These are phyloP conservation scores for Spisula subtruncata DNA, from an alignment of 2,888 invertebrate species.

Conservation along the genomic window DNA sequence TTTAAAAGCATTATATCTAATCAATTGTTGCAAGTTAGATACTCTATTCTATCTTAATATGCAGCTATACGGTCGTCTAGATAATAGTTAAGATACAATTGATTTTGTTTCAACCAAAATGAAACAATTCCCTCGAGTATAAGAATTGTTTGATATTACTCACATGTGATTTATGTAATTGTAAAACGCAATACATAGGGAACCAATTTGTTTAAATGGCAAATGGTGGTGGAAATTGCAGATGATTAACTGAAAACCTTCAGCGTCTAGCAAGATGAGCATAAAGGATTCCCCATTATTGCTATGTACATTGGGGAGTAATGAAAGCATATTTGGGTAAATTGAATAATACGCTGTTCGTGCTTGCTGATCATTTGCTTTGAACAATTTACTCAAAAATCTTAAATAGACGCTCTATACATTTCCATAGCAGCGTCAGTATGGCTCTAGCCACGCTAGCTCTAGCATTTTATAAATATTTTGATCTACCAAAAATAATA, in stretches of 20 bases:
- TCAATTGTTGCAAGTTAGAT: background rate
- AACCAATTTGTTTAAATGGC: conserved; percentile 31
- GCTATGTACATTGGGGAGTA: background rate
- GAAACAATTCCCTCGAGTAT: background rate
- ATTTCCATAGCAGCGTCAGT: background rate
- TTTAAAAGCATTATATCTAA: background rate
- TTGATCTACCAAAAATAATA: background rate
- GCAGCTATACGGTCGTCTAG: background rate
- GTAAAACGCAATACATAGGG: conserved; percentile 20
- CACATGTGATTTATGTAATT: conserved; percentile 28
- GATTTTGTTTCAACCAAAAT: conserved; percentile 23
- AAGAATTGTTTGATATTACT: conserved; percentile 5
- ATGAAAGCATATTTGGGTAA: background rate
- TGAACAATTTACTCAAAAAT: background rate
- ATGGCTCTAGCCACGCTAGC: background rate
- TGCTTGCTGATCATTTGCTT: background rate
- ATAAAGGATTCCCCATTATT: background rate
- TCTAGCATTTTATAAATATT: background rate
- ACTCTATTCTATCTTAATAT: background rate
- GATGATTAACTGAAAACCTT: background rate
- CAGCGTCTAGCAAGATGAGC: background rate
- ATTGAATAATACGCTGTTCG: conserved; percentile 7
- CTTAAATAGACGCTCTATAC: background rate
- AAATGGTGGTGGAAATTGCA: background rate
- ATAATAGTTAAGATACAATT: conserved; percentile 23